These are phyloP conservation scores for Cotesia vestalis DNA, from an alignment of 1,140 invertebrate species.

Conservation along the genomic window DNA sequence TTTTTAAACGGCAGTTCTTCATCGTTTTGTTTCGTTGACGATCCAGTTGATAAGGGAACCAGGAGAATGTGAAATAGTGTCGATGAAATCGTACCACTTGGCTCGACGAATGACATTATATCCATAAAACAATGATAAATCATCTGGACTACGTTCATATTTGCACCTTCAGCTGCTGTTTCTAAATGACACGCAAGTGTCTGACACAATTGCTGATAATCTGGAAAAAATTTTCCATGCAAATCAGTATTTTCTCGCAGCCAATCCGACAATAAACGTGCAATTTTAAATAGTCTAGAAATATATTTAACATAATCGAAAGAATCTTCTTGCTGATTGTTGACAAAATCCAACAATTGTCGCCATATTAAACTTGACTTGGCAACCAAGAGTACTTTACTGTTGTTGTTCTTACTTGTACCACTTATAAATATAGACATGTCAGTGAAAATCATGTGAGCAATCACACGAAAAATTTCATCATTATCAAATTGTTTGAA, in stretches of 20 bases:
- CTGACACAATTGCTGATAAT: background rate
- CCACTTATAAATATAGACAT: no score
- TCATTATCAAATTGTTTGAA: no score
- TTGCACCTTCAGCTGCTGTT: background rate
- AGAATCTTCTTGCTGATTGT: constrained; percentile 28
- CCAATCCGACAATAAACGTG: background rate
- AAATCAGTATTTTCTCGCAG: background rate
- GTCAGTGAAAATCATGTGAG: no score
- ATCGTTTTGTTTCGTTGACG: no score
- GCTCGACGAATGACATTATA: background rate
- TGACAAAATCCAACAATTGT: background rate
- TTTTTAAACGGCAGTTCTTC: background rate
- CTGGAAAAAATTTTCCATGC: background rate
- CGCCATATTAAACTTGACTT: background rate
- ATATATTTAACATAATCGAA: constrained; percentile 42
- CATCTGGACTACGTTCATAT: background rate
- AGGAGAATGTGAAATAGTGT: constrained; percentile 16
- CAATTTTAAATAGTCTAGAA: background rate
- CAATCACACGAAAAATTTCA: no score
- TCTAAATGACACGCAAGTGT: background rate
- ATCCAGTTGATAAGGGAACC: background rate
- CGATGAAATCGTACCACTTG: background rate
- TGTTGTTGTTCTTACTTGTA: no score
- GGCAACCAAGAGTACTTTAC: background rate
- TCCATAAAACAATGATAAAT: constrained; percentile 16